phyloP scores from a whole-genome alignment of 2,888 invertebrate species.

The Girardia tigrina region DNA sequence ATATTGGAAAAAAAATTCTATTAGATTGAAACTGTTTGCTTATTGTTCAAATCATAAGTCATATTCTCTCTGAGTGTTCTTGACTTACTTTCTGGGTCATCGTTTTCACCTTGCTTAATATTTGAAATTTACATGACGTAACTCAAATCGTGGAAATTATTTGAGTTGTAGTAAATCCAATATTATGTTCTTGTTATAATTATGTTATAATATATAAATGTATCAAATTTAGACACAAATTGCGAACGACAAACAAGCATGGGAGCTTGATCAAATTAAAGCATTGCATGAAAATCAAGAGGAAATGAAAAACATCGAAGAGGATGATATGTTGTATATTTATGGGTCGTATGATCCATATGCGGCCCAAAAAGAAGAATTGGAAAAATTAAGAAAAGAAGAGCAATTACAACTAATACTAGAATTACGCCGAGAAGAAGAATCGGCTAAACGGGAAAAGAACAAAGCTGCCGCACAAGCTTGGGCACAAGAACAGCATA shows the following conservation, averaged over 20 bases:
- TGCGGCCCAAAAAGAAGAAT: not conserved
- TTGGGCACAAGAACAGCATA: not conserved
- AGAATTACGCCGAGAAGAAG: not conserved
- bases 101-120: no score
- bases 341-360: slow-evolving; percentile 62
- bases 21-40: no score
- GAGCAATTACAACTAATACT: not conserved
- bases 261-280: slow-evolving; percentile 40
- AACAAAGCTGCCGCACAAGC: not conserved
- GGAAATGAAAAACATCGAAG: slow-evolving; percentile 47
- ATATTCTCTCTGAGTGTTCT: no score
- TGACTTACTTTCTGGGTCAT: no score
- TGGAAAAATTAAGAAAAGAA: not conserved
- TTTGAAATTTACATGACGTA: no score
- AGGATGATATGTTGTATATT: slow-evolving; percentile 58
- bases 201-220: no score
- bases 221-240: slow-evolving; percentile 34
- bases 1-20: no score
- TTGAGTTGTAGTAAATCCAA: no score
- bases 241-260: slow-evolving; percentile 30
- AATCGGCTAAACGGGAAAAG: not conserved
- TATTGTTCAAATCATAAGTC: no score
- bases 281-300: slow-evolving; percentile 53
- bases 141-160: no score
- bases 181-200: no score